These are phyloP conservation scores for Callosobruchus maculatus DNA, from an alignment of 2,888 invertebrate genomes.

Conservation along the genomic window DNA sequence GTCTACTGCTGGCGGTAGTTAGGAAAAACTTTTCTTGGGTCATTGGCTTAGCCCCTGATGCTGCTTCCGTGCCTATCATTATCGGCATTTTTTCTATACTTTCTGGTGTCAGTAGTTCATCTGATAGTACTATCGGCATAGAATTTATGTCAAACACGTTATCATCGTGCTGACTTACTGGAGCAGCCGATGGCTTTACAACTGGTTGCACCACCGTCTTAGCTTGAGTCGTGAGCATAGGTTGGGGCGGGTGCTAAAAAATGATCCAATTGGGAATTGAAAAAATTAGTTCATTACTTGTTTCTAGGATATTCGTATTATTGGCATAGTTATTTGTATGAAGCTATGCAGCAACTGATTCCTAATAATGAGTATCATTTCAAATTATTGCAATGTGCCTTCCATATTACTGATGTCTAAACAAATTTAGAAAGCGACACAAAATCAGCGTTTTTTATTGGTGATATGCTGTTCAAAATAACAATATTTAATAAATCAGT, in stretches of 20 bases:
- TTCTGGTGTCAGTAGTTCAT: slow-evolving; percentile 65
- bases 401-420: no score
- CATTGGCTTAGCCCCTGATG: neutral
- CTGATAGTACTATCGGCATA: slow-evolving; percentile 72
- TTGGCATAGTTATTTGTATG: no score
- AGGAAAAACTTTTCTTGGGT: slow-evolving; percentile 1
- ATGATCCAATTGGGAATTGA: no score
- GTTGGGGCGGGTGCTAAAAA: neutral
- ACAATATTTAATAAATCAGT: no score
- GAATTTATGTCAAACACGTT: slow-evolving; percentile 68
- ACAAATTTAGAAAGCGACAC: no score
- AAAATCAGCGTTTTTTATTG: no score
- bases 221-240: neutral
- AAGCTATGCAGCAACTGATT: no score
- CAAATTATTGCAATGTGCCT: no score
- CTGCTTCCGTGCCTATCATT: slow-evolving; percentile 15
- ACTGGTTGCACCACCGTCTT: neutral
- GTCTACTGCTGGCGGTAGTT: slow-evolving; percentile 10
- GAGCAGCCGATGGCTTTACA: neutral
- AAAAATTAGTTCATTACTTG: no score
- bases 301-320: no score
- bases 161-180: slow-evolving; percentile 36
- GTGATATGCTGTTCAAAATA: no score
- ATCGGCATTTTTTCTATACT: slow-evolving; percentile 64
- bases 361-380: no score